Percentiles rank a stretch among this genome's conserved stretches.
Conservation (phyloP, 64 coral and sea anemone genomes). For the Porites australiensis region DNA sequence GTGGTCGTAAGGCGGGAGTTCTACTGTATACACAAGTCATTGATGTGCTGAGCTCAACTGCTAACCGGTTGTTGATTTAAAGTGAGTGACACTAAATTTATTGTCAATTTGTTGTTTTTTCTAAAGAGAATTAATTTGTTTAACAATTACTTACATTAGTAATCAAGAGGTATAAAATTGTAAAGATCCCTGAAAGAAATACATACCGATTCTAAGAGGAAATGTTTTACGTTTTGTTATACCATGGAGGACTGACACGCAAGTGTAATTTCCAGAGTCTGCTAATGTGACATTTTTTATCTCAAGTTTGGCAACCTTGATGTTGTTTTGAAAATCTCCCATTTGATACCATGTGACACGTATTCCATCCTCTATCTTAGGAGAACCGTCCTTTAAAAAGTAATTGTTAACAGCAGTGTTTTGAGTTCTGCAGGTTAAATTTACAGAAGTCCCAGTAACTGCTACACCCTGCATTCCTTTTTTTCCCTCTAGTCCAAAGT, state of each 20-base stretch:
- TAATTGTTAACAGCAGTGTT: background rate
- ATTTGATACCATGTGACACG: background rate
- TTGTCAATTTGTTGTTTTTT: too few relatives aligned
- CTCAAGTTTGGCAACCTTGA: background rate
- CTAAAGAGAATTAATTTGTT: too few relatives aligned
- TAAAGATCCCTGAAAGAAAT: background rate
- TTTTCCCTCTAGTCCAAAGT: background rate
- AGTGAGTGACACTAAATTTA: too few relatives aligned
- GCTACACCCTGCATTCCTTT: background rate
- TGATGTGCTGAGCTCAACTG: too few relatives aligned
- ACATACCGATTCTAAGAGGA: conserved; percentile 3
- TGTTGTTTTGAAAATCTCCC: background rate
- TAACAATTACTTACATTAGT: too few relatives aligned
- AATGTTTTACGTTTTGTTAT: background rate
- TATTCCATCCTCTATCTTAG: background rate
- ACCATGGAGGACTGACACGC: background rate
- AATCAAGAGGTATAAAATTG: too few relatives aligned
- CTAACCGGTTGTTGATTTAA: too few relatives aligned
- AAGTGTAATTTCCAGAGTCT: conserved; percentile 17
- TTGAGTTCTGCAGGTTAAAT: background rate
- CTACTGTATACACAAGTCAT: too few relatives aligned
- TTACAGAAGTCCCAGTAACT: background rate
- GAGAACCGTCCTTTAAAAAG: background rate
- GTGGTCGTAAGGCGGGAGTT: too few relatives aligned
- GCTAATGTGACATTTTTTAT: conserved; percentile 2